These are phyloP conservation scores for Balaeniceps rex DNA, from an alignment of 2,113 vertebrate genomes.

Conservation along the genomic window DNA sequence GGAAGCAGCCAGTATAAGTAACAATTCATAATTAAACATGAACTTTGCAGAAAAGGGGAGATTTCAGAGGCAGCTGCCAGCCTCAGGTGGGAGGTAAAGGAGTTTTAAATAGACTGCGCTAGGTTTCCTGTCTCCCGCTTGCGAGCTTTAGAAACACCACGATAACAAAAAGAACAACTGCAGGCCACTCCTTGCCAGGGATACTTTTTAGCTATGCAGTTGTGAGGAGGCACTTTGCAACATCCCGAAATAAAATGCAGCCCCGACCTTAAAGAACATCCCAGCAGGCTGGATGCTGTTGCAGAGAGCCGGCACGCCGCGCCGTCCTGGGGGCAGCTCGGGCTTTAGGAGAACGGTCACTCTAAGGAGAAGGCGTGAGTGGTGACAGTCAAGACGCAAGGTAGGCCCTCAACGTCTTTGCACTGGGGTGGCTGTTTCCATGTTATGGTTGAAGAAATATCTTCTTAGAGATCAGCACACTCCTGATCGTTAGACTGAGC, in stretches of 20 bases:
- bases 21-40: not conserved
- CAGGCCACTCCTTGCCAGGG: not conserved
- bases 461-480: not conserved
- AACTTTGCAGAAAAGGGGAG: slow-evolving; percentile 23
- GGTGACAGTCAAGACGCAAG: not conserved
- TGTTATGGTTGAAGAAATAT: not conserved
- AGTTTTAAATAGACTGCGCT: not conserved
- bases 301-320: not conserved
- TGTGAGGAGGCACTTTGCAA: not conserved
- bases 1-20: slow-evolving; percentile 24
- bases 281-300: not conserved
- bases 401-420: not conserved
- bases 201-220: not conserved
- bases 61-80: slow-evolving; percentile 28
- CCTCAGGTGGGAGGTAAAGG: slow-evolving; percentile 28
- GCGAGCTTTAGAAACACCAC: not conserved
- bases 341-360: not conserved
- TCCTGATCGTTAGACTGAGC: not conserved
- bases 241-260: slow-evolving; percentile 3
- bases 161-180: slow-evolving; percentile 17
- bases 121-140: slow-evolving; percentile 36
- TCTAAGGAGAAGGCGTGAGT: not conserved
- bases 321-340: accelerated
- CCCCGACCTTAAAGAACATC: not conserved
- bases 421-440: not conserved